Conservation (phyloP, 2,888 invertebrate genomes). For the Drosophila mimica region DNA sequence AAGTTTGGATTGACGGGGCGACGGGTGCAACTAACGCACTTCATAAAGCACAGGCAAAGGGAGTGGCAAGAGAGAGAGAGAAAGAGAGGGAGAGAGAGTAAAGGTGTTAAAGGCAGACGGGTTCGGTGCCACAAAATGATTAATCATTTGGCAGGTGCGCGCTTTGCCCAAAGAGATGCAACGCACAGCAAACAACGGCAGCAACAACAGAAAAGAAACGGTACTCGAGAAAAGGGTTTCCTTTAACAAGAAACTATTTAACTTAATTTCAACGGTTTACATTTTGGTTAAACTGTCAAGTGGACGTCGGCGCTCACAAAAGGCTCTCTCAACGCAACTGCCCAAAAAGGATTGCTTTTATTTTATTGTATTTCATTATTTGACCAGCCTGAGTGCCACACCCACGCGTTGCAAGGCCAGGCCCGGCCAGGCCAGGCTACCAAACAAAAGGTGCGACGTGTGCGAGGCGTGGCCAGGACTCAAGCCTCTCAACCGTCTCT, state of each 20-base stretch:
- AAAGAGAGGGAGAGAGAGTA: constrained; percentile 11
- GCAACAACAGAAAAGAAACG: constrained; percentile 47
- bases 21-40: constrained; percentile 45
- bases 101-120: constrained; percentile 69
- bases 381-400: constrained; percentile 59
- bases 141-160: constrained; percentile 84
- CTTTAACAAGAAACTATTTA: constrained; percentile 82
- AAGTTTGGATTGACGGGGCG: constrained; percentile 26
- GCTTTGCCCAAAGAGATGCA: constrained; percentile 32
- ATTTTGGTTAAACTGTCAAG: constrained; percentile 79
- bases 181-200: constrained; percentile 2
- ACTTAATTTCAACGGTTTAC: constrained; percentile 73
- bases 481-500: constrained; percentile 22
- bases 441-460: constrained; percentile 57
- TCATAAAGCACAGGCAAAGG: constrained; percentile 17
- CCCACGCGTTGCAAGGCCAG: constrained; percentile 41
- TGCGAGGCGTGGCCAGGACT: constrained; percentile 56
- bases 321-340: constrained; percentile 19
- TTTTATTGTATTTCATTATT: constrained; percentile 26
- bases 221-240: constrained; percentile 64
- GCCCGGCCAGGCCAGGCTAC: neutral
- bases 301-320: constrained; percentile 52
- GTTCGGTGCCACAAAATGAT: constrained; percentile 72
- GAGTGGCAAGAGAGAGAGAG: constrained; percentile 2
- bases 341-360: constrained; percentile 70